Evolutionary conservation across 1,140 invertebrate species (phyloP).

Genomic region (Meloidogyne hapla): DNA sequence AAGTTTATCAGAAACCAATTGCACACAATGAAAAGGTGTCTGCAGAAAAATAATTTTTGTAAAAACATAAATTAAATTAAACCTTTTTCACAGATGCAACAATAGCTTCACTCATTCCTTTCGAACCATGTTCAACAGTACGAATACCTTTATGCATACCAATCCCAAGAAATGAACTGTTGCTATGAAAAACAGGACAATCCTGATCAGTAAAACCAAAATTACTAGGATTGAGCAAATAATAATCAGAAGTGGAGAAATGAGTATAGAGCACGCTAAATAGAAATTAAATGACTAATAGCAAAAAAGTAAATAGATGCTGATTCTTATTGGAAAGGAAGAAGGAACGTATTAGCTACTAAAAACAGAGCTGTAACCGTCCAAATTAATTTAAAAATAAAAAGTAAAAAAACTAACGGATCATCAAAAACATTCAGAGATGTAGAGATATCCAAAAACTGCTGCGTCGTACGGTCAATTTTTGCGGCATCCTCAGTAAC

Average conservation of each 20-base stretch:
- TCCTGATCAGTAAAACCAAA: constrained; percentile 18
- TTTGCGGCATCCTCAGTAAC: background rate
- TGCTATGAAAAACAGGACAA: constrained; percentile 22
- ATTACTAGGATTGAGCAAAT: constrained; percentile 23
- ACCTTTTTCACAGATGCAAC: constrained; percentile 29
- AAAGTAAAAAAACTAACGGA: background rate
- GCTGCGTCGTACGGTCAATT: background rate
- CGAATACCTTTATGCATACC: constrained; percentile 32
- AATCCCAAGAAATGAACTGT: constrained; percentile 32
- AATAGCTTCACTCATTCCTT: background rate
- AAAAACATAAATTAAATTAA: background rate
- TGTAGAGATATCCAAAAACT: constrained; percentile 20
- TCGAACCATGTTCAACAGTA: constrained; percentile 10
- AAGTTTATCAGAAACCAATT: constrained; percentile 16
- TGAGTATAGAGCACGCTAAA: constrained; percentile 5
- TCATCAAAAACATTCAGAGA: background rate
- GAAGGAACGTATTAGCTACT: too few species aligned
- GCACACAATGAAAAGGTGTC: constrained; percentile 31
- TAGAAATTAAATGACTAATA: too few species aligned
- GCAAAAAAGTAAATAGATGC: too few species aligned
- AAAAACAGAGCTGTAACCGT: too few species aligned
- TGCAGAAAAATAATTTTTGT: background rate
- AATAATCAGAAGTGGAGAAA: constrained; percentile 19
- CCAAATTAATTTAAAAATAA: too few species aligned
- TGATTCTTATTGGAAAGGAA: too few species aligned